These are phyloP conservation scores for Neosilurus mollespiculum DNA, from an alignment of 2,797 vertebrate genomes.

Conservation along the genomic window DNA sequence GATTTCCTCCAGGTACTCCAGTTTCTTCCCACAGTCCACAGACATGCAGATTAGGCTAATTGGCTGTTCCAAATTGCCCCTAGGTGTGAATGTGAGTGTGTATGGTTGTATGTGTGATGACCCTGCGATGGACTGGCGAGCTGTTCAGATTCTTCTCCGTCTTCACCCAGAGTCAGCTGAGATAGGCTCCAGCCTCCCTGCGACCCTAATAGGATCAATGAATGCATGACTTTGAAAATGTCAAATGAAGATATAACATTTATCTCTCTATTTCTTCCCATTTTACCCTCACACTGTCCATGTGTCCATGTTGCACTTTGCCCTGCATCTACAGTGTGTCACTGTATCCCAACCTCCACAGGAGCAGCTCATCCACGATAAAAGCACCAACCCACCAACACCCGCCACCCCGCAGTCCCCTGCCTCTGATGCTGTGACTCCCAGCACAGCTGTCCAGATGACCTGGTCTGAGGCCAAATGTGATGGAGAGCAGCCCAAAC, in stretches of 20 bases:
- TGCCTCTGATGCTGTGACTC: slow-evolving; percentile 77
- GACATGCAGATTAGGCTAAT: too few species aligned
- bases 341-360: slow-evolving; percentile 73
- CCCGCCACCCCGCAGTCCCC: slow-evolving; percentile 84
- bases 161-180: too few species aligned
- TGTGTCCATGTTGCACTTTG: slow-evolving; percentile 33
- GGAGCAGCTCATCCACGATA: slow-evolving; percentile 97
- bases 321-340: slow-evolving; percentile 72
- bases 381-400: slow-evolving; percentile 86
- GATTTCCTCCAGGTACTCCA: too few species aligned
- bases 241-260: slow-evolving; percentile 26
- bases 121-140: too few species aligned
- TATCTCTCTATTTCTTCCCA: slow-evolving; percentile 46
- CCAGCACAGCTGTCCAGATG: slow-evolving; percentile 92
- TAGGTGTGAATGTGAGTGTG: too few species aligned
- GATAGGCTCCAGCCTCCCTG: too few species aligned
- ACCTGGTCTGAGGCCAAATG: slow-evolving; percentile 94
- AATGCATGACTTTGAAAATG: too few species aligned
- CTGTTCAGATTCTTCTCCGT: too few species aligned
- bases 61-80: too few species aligned
- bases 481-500: slow-evolving; percentile 86
- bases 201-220: too few species aligned
- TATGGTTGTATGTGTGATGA: too few species aligned
- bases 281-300: slow-evolving; percentile 67
- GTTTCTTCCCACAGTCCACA: too few species aligned